A percentile compares a stretch with the other conserved stretches of the same genome.
Evolutionary conservation across 1,140 invertebrate species (phyloP).

Genomic region (Probaryconus sp.): DNA sequence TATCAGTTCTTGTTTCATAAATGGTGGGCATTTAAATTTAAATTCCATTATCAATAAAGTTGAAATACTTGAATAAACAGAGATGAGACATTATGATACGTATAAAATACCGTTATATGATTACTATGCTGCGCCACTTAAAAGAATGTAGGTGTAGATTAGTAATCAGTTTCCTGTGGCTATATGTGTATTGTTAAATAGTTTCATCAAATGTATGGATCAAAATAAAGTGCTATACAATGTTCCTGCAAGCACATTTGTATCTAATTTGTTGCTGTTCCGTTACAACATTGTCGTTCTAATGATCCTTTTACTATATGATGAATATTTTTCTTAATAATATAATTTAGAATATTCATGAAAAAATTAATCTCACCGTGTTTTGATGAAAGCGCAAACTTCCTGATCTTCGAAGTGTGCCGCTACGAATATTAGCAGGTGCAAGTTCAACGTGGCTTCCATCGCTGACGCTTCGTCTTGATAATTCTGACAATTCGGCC

Average conservation of each 20-base stretch:
- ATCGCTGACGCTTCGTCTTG: constrained; percentile 81
- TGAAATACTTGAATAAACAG: constrained; percentile 54
- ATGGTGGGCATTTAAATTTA: constrained; percentile 35
- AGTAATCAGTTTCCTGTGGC: constrained; percentile 61
- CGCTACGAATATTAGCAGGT: constrained; percentile 84
- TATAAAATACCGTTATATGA: constrained; percentile 72
- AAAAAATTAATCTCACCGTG: constrained; percentile 78
- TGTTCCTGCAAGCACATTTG: too few species aligned
- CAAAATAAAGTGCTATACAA: constrained; percentile 15
- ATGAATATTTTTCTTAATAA: too few species aligned
- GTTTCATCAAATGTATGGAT: constrained; percentile 27
- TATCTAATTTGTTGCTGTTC: too few species aligned
- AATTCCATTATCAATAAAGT: constrained; percentile 27
- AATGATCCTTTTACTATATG: too few species aligned
- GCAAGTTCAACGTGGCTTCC: constrained; percentile 83
- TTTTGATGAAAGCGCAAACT: constrained; percentile 85
- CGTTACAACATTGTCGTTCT: too few species aligned
- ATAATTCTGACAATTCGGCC: constrained; percentile 91
- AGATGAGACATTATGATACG: constrained; percentile 70
- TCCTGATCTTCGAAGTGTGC: constrained; percentile 88
- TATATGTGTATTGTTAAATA: constrained; percentile 42
- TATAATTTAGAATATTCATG: too few species aligned
- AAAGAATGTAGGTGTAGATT: constrained; percentile 71
- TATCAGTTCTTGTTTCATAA: constrained; percentile 36
- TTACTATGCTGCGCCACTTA: constrained; percentile 71